Base-by-base conservation (phyloP, 2,888 invertebrate species). In the Pollenia amentaria region DNA sequence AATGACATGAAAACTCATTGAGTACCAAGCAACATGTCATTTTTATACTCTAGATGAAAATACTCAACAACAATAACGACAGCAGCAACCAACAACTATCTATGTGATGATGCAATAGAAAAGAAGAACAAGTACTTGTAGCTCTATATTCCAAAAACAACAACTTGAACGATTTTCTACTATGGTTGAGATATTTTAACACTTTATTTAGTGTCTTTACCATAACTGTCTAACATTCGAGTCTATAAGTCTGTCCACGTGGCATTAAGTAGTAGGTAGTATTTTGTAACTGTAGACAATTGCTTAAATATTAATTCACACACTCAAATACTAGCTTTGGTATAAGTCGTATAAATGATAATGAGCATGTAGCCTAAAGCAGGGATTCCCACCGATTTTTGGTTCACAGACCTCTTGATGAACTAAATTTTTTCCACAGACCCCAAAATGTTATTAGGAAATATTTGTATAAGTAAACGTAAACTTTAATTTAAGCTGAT, bases 21-120 rank as follows among this genome's bases (percentile, higher is more conserved):
- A 84, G 77, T 81, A 87, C 77, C 87, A 87, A 87, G 89, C 88
- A 88, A 89, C 89, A 89, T 89, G 88, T 88, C 89, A 88, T 88
- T 89, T 89, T 88, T 88, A 88, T 89, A 77, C 83, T 87, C 85
- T 62, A 84, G 87, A 88, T 87, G 87, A 80, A 88, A 88, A 88
- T 82, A 78, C 87, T 85, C 51, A 75, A 67, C 79, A 85, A 53
- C 60, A 73, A 73, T 29, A 29, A 29, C 29, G 29, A 29, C 29
- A 29, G 29, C 29, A 29, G 29, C 29, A 29, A 29, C 29, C 18
- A 72, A 57, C n/a, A 69, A 51, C n/a, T n/a, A 44, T 11, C 46
- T 16, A 29, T 62, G 42, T 14, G 3, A 29, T 57, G 69, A 73
- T 48, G 69, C 12, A 60, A 42, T n/a, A 64, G 9, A 79, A 70